Evolutionary conservation across 2,888 invertebrate species (phyloP), one percentile per base, ranked within the genome.

Genomic region (Pyralis farinalis): DNA sequence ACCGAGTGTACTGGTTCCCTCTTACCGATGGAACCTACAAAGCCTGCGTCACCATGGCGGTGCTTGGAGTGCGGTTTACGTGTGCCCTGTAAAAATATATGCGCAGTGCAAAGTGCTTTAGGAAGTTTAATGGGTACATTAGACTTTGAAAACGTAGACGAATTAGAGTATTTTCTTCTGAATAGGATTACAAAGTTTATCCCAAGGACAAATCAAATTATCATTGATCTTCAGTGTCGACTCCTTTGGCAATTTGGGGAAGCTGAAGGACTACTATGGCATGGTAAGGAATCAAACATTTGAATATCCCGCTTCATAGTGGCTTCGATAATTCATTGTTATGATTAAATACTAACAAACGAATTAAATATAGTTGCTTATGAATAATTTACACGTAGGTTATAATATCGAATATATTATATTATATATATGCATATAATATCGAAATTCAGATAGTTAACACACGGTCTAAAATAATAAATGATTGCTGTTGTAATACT

Each of bases 201-300:
- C 39, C 92, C 93, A 6, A 76, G 76, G 34, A 88, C 83, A 11
- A 93, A 93, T 71, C 91, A 93, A 68, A 89, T 93, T 33, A 84
- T 90, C 36, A 68, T 93, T 20, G 92, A 93, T 59, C 73, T 93
- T 37, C 93, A 93, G 58, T 92, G 91, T 59, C 88, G 90, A 44
- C 79, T 93, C 7, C 79, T 94, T 49, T 93, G 92, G 80, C 82
- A 90, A 37, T 83, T 92, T 43, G 93, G 93, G 25, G 89, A 92
- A 53, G 64, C 70, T 7, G 79, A 91, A 30, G 90, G 89, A 47
- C 86, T 89, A 53, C 71, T 71, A 33, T 93, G 91, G 91, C 72
- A 89, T 64, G 92, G 94, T 94, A 77, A 78, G 78, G 30, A 10
- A 30, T 31, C 6, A n/a, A n/a, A n/a, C n/a, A n/a, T n/a, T n/a